phyloP scores from a whole-genome alignment of 2,888 invertebrate genomes.

The Lasioglossum oenotherae region DNA sequence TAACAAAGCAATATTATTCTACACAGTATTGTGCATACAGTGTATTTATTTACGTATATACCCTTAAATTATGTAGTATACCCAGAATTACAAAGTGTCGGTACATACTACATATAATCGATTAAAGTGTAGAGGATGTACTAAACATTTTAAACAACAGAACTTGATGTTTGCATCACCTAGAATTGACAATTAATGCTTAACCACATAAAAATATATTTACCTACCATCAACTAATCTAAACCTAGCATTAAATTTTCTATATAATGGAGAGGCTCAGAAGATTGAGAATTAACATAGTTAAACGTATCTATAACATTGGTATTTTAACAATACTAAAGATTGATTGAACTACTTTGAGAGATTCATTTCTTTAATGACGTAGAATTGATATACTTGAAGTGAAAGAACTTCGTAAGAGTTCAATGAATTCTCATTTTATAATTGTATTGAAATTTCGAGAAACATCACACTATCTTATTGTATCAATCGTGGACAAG shows the following conservation, averaged over 20 bases:
- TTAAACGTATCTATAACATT: slow-evolving; percentile 35
- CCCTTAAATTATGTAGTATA: slow-evolving; percentile 61
- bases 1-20: slow-evolving; percentile 49
- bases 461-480: slow-evolving; percentile 9
- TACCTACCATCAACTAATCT: slow-evolving; percentile 73
- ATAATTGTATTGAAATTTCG: slow-evolving; percentile 29
- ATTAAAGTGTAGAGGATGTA: slow-evolving; percentile 70
- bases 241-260: slow-evolving; percentile 68
- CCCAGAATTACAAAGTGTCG: slow-evolving; percentile 55
- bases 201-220: slow-evolving; percentile 71
- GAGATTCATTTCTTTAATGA: slow-evolving; percentile 27
- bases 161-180: slow-evolving; percentile 70
- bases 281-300: slow-evolving; percentile 67
- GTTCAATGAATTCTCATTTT: slow-evolving; percentile 68
- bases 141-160: slow-evolving; percentile 70
- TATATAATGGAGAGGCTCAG: slow-evolving; percentile 65
- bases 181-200: slow-evolving; percentile 66
- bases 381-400: slow-evolving; percentile 24
- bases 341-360: slow-evolving; percentile 19
- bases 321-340: slow-evolving; percentile 37
- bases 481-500: slow-evolving; percentile 1
- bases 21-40: slow-evolving; percentile 65
- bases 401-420: slow-evolving; percentile 43
- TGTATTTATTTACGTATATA: slow-evolving; percentile 54
- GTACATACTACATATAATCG: slow-evolving; percentile 52